Percentiles rank a stretch among this genome's conserved stretches.
Conservation (phyloP, 2,888 invertebrate species). For the Carcina quercana region DNA sequence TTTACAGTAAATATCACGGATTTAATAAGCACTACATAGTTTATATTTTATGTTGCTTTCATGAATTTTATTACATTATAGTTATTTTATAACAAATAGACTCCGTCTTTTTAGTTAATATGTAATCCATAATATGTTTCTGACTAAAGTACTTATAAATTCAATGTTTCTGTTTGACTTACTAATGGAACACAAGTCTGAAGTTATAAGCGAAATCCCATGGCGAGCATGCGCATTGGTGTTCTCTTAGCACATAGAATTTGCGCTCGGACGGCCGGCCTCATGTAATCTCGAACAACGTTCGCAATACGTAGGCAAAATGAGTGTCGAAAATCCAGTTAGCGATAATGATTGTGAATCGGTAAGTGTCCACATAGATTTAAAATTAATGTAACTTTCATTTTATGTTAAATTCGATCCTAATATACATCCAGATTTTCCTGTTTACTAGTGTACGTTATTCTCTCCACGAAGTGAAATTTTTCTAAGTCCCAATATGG, state of each 20-base stretch:
- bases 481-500: constrained; percentile 90
- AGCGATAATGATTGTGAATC: constrained; percentile 73
- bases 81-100: no score
- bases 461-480: constrained; percentile 58
- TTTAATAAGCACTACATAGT: no score
- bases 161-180: no score
- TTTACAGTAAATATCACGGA: no score
- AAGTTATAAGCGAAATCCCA: no score
- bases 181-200: no score
- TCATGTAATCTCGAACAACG: constrained; percentile 56
- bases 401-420: constrained; percentile 19
- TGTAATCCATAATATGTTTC: no score
- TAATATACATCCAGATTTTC: constrained; percentile 18
- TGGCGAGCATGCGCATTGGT: constrained; percentile 79
- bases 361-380: constrained; percentile 69
- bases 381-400: constrained; percentile 19
- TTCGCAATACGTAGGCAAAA: constrained; percentile 72
- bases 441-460: constrained; percentile 69
- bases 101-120: no score
- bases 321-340: constrained; percentile 79
- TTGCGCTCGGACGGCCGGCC: constrained; percentile 37
- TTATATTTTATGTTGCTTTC: no score
- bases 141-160: no score
- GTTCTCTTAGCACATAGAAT: constrained; percentile 76
- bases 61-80: no score